Conservation (phyloP, 2,113 vertebrate species). For the Aramus guarauna region DNA sequence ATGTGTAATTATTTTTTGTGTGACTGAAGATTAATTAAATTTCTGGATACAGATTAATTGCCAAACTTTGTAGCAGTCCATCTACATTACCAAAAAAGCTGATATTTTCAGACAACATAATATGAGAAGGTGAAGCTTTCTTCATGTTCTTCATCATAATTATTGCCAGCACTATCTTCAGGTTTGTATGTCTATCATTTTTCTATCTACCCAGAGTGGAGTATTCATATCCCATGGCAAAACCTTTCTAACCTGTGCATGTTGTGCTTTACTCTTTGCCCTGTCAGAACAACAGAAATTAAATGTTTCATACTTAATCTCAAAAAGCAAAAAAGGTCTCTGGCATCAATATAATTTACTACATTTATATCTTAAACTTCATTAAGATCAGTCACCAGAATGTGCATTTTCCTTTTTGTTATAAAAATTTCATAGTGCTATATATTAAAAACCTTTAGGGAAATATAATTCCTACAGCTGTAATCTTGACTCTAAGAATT, state of each 20-base stretch:
- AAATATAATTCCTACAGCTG: slow-evolving; percentile 2
- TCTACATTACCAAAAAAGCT: slow-evolving; percentile 48
- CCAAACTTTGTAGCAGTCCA: slow-evolving; percentile 60
- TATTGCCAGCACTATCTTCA: slow-evolving; percentile 6
- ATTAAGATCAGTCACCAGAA: not conserved
- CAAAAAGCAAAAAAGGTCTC: not conserved
- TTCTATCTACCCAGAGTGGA: not conserved
- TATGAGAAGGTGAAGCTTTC: slow-evolving; percentile 27
- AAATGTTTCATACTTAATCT: not conserved
- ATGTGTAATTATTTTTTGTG: slow-evolving; percentile 74
- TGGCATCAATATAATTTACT: not conserved
- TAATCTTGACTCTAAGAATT: not conserved
- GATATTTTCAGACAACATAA: slow-evolving; percentile 24
- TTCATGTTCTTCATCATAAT: slow-evolving; percentile 37
- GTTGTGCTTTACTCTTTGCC: not conserved
- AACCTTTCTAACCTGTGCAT: not conserved
- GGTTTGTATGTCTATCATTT: not conserved
- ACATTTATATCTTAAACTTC: not conserved
- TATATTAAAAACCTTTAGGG: slow-evolving; percentile 52
- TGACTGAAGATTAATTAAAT: slow-evolving; percentile 70
- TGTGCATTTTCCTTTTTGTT: slow-evolving; percentile 6
- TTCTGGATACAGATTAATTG: slow-evolving; percentile 61
- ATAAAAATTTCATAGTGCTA: slow-evolving; percentile 26
- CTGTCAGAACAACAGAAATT: not conserved
- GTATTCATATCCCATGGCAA: not conserved